Base-by-base conservation (phyloP, 2,113 vertebrate genomes). In the Sebastes fasciatus region DNA sequence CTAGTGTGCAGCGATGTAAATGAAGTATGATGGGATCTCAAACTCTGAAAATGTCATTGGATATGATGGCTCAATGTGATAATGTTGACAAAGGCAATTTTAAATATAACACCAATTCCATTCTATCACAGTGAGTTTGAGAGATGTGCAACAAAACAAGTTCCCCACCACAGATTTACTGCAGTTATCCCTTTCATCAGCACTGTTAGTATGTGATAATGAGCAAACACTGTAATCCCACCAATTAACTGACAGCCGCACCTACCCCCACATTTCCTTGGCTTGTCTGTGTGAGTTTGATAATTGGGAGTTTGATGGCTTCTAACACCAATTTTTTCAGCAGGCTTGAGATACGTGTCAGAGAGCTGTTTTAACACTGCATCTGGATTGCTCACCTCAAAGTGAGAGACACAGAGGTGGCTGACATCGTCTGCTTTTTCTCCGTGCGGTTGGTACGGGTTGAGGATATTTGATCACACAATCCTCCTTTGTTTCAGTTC, bases 231-330 rank as follows among this genome's bases (percentile, higher is more conserved):
- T 91, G 95, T 79, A 89, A 95, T 95, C 94, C 94, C 94, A 94
- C 94, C 95, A 96, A 97, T 96, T 97, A 96, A 93, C 92, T 93
- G 94, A 93, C 90, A 94, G 93, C 93, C 94, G 94, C 95, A 95
- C 94, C 95, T 96, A 94, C 94, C 95, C 83, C 71, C 78, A 88
- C 82, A 86, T 90, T 94, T 95, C 80, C 88, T 91, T 80, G 14
- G 85, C 95, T 93, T 94, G 85, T 83, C 79, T 82, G 86, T 85
- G 81, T 54, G 82, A 90, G 52, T 79, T 79, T 89, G 86, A 90
- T 93, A 92, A 93, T 93, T 92, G 83, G 91, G 72, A 88, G 54
- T 95, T 96, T 96, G 95, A 96, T 94, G 92, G 94, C 84, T 81
- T 96, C 81, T 74, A 79, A 88, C 93, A 68, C 77, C 42, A 87